Percentiles rank a stretch among this genome's conserved stretches.
phyloP scores from a whole-genome alignment of 2,113 vertebrate species.

The Zosterops borbonicus region DNA sequence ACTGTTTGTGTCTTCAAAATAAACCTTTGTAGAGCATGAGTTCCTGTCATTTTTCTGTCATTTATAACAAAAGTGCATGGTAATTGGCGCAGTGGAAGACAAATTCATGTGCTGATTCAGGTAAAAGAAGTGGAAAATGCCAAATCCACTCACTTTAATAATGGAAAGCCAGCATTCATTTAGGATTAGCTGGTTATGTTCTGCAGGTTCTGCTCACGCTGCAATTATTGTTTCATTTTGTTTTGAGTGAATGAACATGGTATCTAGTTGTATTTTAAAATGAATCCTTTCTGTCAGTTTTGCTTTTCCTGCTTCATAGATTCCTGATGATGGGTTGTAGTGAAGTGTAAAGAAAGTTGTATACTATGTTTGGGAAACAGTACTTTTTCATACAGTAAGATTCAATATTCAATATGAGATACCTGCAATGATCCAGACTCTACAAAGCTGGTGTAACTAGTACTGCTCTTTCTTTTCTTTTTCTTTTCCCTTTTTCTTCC shows the following conservation, averaged over 20 bases:
- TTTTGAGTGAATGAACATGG: background rate
- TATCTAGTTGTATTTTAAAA: conserved; percentile 46
- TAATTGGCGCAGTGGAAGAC: background rate
- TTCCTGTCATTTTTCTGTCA: background rate
- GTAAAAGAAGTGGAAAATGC: conserved; percentile 13
- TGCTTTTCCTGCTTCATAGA: conserved; percentile 49
- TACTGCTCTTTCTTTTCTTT: background rate
- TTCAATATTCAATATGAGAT: background rate
- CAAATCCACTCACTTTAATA: conserved; percentile 2
- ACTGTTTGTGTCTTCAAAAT: background rate
- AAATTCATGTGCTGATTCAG: conserved; percentile 13
- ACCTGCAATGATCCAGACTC: background rate
- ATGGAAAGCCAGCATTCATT: conserved; percentile 37
- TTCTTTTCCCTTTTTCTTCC: background rate
- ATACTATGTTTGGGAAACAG: background rate
- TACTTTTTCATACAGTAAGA: background rate
- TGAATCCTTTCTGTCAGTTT: conserved; percentile 51
- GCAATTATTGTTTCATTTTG: conserved; percentile 32
- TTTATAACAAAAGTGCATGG: background rate
- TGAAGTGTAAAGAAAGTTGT: conserved; percentile 1
- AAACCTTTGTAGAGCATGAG: background rate
- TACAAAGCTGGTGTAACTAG: background rate
- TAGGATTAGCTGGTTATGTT: conserved; percentile 34
- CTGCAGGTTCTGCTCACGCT: conserved; percentile 6
- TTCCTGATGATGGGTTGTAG: conserved; percentile 29